Percentiles rank a stretch among this genome's conserved stretches.
Evolutionary conservation across 2,888 invertebrate genomes (phyloP).

Genomic region (Caenorhabditis wallacei): DNA sequence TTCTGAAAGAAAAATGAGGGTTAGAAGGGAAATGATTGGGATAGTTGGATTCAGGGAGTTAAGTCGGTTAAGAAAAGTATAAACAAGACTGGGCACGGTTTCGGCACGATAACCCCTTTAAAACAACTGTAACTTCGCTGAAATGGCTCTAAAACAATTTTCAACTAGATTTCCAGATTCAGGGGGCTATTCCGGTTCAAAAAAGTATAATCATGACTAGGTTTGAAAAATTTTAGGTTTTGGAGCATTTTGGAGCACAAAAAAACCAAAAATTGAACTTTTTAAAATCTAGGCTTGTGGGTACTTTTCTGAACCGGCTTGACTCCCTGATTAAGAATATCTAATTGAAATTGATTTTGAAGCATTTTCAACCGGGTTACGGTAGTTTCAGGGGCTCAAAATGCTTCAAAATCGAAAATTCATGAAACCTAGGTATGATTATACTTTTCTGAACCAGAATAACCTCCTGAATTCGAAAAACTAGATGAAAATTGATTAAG

Average conservation of each 20-base stretch:
- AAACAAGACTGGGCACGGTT: not conserved
- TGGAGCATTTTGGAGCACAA: not conserved
- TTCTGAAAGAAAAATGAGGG: slow-evolving; percentile 53
- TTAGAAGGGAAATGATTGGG: not conserved
- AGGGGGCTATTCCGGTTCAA: not conserved
- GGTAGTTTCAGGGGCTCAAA: not conserved
- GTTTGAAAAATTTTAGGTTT: not conserved
- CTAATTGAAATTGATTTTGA: not conserved
- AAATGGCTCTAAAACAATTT: not conserved
- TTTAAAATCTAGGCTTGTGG: not conserved
- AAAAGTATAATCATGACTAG: not conserved
- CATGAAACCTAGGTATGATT: too few relatives aligned
- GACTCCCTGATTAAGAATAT: not conserved
- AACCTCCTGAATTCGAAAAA: not conserved
- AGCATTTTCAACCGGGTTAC: not conserved
- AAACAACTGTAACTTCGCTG: too few relatives aligned
- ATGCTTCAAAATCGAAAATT: too few relatives aligned
- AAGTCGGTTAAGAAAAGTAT: not conserved
- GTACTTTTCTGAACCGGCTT: not conserved
- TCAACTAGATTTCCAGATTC: not conserved
- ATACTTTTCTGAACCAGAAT: too few relatives aligned
- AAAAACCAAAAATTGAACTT: not conserved
- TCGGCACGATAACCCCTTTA: not conserved
- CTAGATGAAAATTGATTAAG: too few relatives aligned
- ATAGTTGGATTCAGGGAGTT: not conserved